A percentile compares a stretch with the other conserved stretches of the same genome.
Conservation (phyloP, 2,113 vertebrate species). For the Gopherus flavomarginatus region DNA sequence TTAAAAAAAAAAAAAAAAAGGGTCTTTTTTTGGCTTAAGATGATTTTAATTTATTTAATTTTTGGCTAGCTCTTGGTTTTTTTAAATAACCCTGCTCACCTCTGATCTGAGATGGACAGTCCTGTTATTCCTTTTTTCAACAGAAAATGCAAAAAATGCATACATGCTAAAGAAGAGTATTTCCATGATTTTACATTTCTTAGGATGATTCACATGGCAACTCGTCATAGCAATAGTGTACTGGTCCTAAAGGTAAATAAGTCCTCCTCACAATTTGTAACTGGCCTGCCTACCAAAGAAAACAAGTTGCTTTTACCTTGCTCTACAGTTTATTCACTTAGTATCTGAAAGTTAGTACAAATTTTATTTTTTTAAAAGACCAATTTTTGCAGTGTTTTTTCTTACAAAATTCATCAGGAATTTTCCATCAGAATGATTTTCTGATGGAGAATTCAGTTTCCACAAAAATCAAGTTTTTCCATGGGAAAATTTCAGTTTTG, state of each 20-base stretch:
- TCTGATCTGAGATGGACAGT: background rate
- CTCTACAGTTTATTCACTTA: conserved; percentile 59
- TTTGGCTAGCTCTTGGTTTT: background rate
- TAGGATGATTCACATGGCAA: conserved; percentile 23
- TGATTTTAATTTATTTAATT: too few relatives aligned
- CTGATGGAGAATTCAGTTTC: too few relatives aligned
- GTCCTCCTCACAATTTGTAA: conserved; percentile 59
- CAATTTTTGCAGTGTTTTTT: background rate
- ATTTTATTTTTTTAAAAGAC: background rate
- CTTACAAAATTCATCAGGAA: background rate
- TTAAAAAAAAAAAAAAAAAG: too few relatives aligned
- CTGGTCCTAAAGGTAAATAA: conserved; percentile 55
- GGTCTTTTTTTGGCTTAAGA: too few relatives aligned
- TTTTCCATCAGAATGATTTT: too few relatives aligned
- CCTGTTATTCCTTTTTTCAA: background rate
- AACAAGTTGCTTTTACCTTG: conserved; percentile 46
- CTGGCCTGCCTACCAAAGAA: conserved; percentile 60
- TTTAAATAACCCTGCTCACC: background rate
- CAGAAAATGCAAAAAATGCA: background rate
- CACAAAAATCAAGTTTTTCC: background rate
- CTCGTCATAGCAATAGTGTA: conserved; percentile 60
- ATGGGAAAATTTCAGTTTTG: too few relatives aligned
- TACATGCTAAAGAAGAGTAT: background rate
- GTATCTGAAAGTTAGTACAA: conserved; percentile 58
- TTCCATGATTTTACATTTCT: conserved; percentile 48